These are phyloP conservation scores for Poecilia latipinna DNA, from an alignment of 2,113 vertebrate species.

Conservation along the genomic window DNA sequence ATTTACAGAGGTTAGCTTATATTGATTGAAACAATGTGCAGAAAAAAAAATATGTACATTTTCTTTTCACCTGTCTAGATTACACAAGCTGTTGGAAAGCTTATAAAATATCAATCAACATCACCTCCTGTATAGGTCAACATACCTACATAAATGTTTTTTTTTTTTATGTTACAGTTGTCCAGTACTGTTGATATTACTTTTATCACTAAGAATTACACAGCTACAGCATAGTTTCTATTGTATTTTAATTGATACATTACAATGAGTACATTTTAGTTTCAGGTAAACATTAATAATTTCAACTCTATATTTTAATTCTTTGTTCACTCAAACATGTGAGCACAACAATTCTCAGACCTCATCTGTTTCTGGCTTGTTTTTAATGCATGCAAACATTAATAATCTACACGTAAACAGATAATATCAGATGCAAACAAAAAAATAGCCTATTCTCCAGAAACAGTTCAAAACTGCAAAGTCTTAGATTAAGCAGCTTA, in stretches of 20 bases:
- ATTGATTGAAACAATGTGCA: neutral
- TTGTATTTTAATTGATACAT: slow-evolving; percentile 69
- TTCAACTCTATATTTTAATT: slow-evolving; percentile 38
- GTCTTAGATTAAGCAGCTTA: slow-evolving; percentile 56
- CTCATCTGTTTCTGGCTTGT: slow-evolving; percentile 18
- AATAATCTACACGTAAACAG: slow-evolving; percentile 52
- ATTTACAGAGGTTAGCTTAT: neutral
- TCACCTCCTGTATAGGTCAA: neutral
- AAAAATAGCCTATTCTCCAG: slow-evolving; percentile 49
- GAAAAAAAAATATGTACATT: neutral
- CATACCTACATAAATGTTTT: neutral
- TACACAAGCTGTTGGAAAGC: neutral
- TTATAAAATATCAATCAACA: neutral
- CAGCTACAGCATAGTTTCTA: slow-evolving; percentile 26
- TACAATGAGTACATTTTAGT: slow-evolving; percentile 72
- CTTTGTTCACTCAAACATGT: slow-evolving; percentile 44
- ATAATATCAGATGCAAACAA: slow-evolving; percentile 59
- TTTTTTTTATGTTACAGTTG: neutral
- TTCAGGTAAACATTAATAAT: slow-evolving; percentile 52
- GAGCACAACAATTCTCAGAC: slow-evolving; percentile 40
- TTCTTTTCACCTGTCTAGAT: neutral
- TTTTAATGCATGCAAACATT: slow-evolving; percentile 63
- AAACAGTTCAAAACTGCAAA: slow-evolving; percentile 60
- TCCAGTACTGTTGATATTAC: neutral
- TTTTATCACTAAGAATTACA: slow-evolving; percentile 12